Base-by-base conservation (phyloP, 2,113 vertebrate genomes). In the Corydoras sp. region DNA sequence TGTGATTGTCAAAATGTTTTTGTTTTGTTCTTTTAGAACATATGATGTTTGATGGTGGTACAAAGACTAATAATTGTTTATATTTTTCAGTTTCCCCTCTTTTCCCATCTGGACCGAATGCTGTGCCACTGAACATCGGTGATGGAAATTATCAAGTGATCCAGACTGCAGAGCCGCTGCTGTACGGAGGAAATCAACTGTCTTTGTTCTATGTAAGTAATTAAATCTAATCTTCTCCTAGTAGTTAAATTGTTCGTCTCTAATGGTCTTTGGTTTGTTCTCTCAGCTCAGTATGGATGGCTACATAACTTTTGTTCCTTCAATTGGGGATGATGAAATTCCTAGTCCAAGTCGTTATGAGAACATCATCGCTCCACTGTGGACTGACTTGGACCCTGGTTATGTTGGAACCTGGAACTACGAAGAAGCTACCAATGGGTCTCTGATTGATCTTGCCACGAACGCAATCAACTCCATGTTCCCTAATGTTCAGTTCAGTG, bases 351-450 rank as follows among this genome's bases (percentile, higher is more conserved):
- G 4, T 43, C 35, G 35, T 43, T 43, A 43, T 43, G 35, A 43
- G 35, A 43, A 43, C 35, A 2, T 43, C 35, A 43, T 43, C 2
- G 35, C 35, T 43, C 35, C 35, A 4, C 35, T 43, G 35, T 43
- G 35, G 35, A 43, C 35, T 43, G 35, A 43, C 35, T 43, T 43
- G 0, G 35, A 43, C 35, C 7, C 35, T 43, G 35, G 2, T 43
- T 4, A 43, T 5, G 32, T 4, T 5, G 35, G 35, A 43, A 43
- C 35, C 35, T 43, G 35, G 35, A 43, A 4, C 35, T 72, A 68
- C 2, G 5, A 62, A 56, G 64, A 72, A 62, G 69, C 60, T 31
- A 73, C 70, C 54, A 29, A 32, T 2, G 65, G 65, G 5, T 4
- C 2, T 69, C 54, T 72, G 6, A 24, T 77, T 5, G 2, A 43